Percentiles rank a stretch among this genome's conserved stretches.
These are phyloP conservation scores for Tholera decimalis DNA, from an alignment of 2,888 invertebrate species.

Conservation along the genomic window DNA sequence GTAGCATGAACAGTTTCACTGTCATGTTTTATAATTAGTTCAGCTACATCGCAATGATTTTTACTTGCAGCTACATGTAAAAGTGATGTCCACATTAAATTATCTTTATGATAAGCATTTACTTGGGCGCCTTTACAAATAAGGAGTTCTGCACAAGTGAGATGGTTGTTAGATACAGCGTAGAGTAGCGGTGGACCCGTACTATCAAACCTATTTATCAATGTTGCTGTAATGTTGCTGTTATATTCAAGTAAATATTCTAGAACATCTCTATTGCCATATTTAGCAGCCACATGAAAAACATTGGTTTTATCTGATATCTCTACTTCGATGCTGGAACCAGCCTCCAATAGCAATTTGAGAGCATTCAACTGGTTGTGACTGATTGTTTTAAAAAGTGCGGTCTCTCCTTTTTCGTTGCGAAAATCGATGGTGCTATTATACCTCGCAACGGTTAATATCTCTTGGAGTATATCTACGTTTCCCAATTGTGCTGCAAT, in stretches of 20 bases:
- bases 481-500: conserved; percentile 84
- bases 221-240: conserved; percentile 64
- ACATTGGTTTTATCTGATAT: conserved; percentile 82
- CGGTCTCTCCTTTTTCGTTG: conserved; percentile 81
- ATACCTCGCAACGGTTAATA: conserved; percentile 75
- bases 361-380: conserved; percentile 79
- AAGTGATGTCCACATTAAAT: conserved; percentile 34
- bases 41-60: conserved; percentile 75
- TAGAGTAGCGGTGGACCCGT: conserved; percentile 60
- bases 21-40: conserved; percentile 75
- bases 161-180: conserved; percentile 61
- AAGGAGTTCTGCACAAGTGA: conserved; percentile 74
- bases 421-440: conserved; percentile 70
- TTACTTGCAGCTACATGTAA: conserved; percentile 79
- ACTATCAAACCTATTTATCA: conserved; percentile 38
- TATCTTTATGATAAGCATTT: conserved; percentile 30
- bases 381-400: conserved; percentile 83
- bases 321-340: conserved; percentile 80
- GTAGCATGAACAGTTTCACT: conserved; percentile 67
- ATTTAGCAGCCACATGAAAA: conserved; percentile 78
- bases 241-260: conserved; percentile 84
- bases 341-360: conserved; percentile 78
- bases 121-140: conserved; percentile 62
- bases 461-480: conserved; percentile 81
- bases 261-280: conserved; percentile 86